Evolutionary conservation across 2,113 vertebrate genomes (phyloP).

Genomic region (Campylorhamphus procurvoides): DNA sequence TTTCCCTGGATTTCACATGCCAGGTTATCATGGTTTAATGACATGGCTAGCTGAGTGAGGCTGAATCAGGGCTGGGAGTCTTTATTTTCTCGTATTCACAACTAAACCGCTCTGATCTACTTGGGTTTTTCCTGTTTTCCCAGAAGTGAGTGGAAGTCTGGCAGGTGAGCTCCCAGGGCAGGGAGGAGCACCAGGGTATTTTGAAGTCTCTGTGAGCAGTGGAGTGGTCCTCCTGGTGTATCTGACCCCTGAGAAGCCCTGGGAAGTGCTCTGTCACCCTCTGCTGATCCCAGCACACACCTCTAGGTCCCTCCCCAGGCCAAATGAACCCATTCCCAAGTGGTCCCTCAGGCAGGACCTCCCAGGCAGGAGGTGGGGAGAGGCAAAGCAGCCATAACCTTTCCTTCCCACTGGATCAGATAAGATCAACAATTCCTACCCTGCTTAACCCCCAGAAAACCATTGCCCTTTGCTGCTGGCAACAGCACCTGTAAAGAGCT

Average conservation of each 20-base stretch:
- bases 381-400: background rate
- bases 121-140: background rate
- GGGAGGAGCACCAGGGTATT: rapidly evolving
- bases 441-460: background rate
- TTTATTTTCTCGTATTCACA: background rate
- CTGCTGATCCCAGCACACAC: background rate
- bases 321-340: rapidly evolving
- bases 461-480: background rate
- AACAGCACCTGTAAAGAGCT: background rate
- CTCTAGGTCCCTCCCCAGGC: background rate
- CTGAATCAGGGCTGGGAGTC: background rate
- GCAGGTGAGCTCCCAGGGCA: background rate
- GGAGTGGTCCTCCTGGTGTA: background rate
- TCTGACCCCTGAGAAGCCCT: background rate
- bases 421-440: background rate
- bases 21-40: background rate
- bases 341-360: background rate
- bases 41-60: background rate
- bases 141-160: background rate
- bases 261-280: background rate
- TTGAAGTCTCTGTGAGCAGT: background rate
- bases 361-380: background rate
- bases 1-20: background rate
- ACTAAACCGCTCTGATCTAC: background rate
- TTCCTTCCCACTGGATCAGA: background rate